These are phyloP conservation scores for Marmota monax DNA, from an alignment of 2,113 vertebrate species.

Conservation along the genomic window DNA sequence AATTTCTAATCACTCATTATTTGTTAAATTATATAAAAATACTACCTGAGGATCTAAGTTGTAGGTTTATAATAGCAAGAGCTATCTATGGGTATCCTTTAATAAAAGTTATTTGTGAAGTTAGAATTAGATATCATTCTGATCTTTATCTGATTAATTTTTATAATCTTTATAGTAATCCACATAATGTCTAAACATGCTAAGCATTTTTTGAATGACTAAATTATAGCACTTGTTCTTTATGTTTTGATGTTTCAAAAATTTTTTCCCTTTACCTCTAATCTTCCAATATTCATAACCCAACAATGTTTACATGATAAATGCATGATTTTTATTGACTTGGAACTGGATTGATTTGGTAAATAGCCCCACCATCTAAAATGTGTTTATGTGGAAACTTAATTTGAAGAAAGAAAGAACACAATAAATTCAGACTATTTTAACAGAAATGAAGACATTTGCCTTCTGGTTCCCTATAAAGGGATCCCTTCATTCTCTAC, in stretches of 20 bases:
- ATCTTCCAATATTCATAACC: not conserved
- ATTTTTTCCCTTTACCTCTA: not conserved
- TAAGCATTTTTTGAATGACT: conserved; percentile 8
- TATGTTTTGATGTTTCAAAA: conserved; percentile 40
- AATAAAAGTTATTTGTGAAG: conserved; percentile 30
- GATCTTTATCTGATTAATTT: conserved; percentile 2
- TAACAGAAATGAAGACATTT: conserved; percentile 44
- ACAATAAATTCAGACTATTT: conserved; percentile 35
- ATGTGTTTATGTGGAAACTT: conserved; percentile 33
- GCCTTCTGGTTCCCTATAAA: not conserved
- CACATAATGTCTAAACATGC: not conserved
- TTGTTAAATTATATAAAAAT: conserved; percentile 35
- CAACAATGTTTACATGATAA: conserved; percentile 25
- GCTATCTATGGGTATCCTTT: not conserved
- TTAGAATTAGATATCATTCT: conserved; percentile 52
- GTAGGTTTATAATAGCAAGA: not conserved
- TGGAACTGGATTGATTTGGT: not conserved
- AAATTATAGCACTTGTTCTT: not conserved
- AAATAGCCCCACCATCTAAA: conserved; percentile 29
- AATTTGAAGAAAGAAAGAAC: conserved; percentile 37
- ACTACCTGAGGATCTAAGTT: not conserved
- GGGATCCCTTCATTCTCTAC: not conserved
- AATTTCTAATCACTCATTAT: conserved; percentile 30
- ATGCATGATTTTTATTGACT: conserved; percentile 25
- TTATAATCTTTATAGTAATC: not conserved